These are phyloP conservation scores for Zele albiditarsus DNA, from an alignment of 2,888 invertebrate genomes.

Conservation along the genomic window DNA sequence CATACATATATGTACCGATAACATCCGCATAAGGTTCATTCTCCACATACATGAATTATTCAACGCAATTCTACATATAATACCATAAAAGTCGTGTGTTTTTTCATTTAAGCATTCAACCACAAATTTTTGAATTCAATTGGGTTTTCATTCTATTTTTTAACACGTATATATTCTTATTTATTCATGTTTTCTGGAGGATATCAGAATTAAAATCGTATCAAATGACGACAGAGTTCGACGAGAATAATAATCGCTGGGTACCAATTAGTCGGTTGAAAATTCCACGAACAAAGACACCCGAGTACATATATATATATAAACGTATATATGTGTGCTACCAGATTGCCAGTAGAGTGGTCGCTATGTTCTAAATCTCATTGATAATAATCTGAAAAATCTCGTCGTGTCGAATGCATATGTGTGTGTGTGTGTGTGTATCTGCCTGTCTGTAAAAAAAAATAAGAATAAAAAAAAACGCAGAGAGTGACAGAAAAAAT, in stretches of 20 bases:
- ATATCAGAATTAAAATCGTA: slow-evolving; percentile 24
- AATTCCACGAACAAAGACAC: slow-evolving; percentile 56
- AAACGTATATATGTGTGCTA: slow-evolving; percentile 56
- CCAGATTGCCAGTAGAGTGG: slow-evolving; percentile 52
- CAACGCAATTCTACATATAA: slow-evolving; percentile 3
- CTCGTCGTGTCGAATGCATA: not conserved
- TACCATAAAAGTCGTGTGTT: slow-evolving; percentile 17
- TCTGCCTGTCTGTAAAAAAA: slow-evolving; percentile 35
- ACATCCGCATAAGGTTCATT: not conserved
- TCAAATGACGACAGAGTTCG: slow-evolving; percentile 20
- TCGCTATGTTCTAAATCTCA: slow-evolving; percentile 57
- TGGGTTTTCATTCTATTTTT: not conserved
- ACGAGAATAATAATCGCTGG: slow-evolving; percentile 37
- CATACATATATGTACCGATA: not conserved
- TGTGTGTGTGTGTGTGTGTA: not conserved
- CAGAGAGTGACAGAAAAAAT: slow-evolving; percentile 39
- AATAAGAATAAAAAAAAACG: slow-evolving; percentile 33
- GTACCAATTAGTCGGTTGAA: slow-evolving; percentile 56
- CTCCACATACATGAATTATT: not conserved
- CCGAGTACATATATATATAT: slow-evolving; percentile 22
- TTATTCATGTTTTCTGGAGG: not conserved
- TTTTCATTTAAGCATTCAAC: slow-evolving; percentile 17
- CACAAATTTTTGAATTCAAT: not conserved
- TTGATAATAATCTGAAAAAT: slow-evolving; percentile 55
- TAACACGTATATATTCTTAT: not conserved